Percentiles rank a stretch among this genome's conserved stretches.
Conservation (phyloP, 2,113 vertebrate species). For the Marmota flaviventris region DNA sequence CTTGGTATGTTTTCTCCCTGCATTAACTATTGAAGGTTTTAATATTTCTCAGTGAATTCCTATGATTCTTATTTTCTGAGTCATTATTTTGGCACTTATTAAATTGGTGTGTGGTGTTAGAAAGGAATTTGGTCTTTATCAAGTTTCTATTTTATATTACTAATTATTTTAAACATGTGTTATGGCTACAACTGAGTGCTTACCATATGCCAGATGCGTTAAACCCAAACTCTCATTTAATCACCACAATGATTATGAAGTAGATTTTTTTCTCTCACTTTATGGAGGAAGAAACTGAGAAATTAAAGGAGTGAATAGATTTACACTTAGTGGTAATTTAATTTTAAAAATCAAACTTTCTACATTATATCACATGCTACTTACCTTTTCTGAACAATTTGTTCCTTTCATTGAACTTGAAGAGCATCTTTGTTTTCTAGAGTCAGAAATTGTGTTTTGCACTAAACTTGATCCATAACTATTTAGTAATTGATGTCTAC, state of each 20-base stretch:
- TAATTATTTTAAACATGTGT: not conserved
- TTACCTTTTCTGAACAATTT: not conserved
- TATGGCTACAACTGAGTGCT: not conserved
- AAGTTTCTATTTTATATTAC: not conserved
- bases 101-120: not conserved
- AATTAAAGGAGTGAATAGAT: not conserved
- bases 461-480: not conserved
- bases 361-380: not conserved
- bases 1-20: not conserved
- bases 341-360: not conserved
- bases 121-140: not conserved
- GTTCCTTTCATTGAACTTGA: slow-evolving; percentile 8
- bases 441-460: not conserved
- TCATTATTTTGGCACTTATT: not conserved
- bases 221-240: not conserved
- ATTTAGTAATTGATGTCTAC: not conserved
- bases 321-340: not conserved
- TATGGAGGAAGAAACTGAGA: not conserved
- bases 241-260: not conserved
- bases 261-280: not conserved
- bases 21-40: not conserved
- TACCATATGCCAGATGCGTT: not conserved
- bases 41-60: not conserved
- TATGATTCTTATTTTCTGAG: slow-evolving; percentile 7
- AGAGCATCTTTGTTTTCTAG: not conserved